phyloP scores from a whole-genome alignment of 2,888 invertebrate species.

The Pegoplata infirma region DNA sequence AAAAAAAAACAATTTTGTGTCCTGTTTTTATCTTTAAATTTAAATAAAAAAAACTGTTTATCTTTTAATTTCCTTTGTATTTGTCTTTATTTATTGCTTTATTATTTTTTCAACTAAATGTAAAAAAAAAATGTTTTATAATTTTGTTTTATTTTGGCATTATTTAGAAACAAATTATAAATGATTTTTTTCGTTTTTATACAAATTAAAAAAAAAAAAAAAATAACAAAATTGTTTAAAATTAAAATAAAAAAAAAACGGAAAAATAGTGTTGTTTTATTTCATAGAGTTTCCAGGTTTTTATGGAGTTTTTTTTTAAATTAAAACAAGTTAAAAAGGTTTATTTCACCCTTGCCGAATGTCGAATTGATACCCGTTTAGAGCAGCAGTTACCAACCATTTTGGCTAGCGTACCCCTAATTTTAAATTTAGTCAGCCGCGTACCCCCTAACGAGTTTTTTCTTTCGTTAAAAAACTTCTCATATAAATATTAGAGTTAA shows the following conservation, averaged over 20 bases:
- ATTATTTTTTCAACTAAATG: constrained; percentile 3
- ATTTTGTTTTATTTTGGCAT: constrained; percentile 16
- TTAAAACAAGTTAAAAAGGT: too few relatives aligned
- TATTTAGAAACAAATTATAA: constrained; percentile 6
- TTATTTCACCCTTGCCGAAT: too few relatives aligned
- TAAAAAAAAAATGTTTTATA: constrained; percentile 16
- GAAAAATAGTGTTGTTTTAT: constrained; percentile 22
- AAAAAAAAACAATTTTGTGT: constrained; percentile 11
- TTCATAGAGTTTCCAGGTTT: neutral
- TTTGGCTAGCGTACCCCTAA: too few relatives aligned
- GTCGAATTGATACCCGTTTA: too few relatives aligned
- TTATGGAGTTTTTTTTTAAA: too few relatives aligned
- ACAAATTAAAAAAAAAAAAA: constrained; percentile 27
- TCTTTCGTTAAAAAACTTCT: too few relatives aligned
- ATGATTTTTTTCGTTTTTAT: constrained; percentile 27
- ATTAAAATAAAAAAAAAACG: constrained; percentile 27
- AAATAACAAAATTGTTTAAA: constrained; percentile 33
- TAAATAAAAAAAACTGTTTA: constrained; percentile 25
- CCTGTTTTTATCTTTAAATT: constrained; percentile 33
- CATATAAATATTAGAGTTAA: too few relatives aligned
- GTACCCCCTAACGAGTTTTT: too few relatives aligned
- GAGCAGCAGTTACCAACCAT: too few relatives aligned
- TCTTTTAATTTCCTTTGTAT: neutral
- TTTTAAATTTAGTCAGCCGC: too few relatives aligned
- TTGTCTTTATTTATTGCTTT: constrained; percentile 9